Evolutionary conservation across 1,140 invertebrate species (phyloP).

Genomic region (Bombus vancouverensis): DNA sequence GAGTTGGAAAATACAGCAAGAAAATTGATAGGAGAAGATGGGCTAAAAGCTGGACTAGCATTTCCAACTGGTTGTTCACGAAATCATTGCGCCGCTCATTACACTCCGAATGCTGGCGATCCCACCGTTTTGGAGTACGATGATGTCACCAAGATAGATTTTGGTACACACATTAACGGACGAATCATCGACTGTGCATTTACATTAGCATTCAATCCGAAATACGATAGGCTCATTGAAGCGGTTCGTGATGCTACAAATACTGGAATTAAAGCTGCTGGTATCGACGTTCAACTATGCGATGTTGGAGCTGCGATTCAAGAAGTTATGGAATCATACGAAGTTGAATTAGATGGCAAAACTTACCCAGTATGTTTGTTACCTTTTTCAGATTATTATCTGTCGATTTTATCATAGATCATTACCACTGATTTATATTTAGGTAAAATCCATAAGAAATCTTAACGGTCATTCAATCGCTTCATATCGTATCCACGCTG

Average conservation of each 20-base stretch:
- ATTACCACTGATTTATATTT: neutral
- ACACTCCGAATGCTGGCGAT: constrained; percentile 99
- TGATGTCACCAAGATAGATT: constrained; percentile 99
- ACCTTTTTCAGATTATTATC: neutral
- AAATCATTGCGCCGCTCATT: constrained; percentile 99
- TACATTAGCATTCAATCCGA: constrained; percentile 97
- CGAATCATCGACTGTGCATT: constrained; percentile 99
- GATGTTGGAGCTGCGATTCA: constrained; percentile 99
- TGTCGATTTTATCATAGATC: neutral
- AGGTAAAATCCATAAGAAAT: constrained; percentile 98
- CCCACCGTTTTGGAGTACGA: constrained; percentile 96
- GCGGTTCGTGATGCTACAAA: constrained; percentile 99
- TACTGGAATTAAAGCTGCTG: constrained; percentile 96
- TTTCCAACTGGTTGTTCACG: constrained; percentile 99
- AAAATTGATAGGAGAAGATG: constrained; percentile 96
- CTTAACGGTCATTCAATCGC: constrained; percentile 99
- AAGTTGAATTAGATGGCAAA: constrained; percentile 98
- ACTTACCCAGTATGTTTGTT: constrained; percentile 87
- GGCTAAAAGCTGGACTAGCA: constrained; percentile 97
- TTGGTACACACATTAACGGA: constrained; percentile 99
- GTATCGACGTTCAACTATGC: constrained; percentile 98
- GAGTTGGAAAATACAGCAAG: constrained; percentile 96
- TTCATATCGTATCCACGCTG: constrained; percentile 98
- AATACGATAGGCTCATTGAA: constrained; percentile 97
- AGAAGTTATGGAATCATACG: constrained; percentile 99